A percentile compares a stretch with the other conserved stretches of the same genome.
phyloP scores from a whole-genome alignment of 2,888 invertebrate genomes.

The Nomada ferruginata region DNA sequence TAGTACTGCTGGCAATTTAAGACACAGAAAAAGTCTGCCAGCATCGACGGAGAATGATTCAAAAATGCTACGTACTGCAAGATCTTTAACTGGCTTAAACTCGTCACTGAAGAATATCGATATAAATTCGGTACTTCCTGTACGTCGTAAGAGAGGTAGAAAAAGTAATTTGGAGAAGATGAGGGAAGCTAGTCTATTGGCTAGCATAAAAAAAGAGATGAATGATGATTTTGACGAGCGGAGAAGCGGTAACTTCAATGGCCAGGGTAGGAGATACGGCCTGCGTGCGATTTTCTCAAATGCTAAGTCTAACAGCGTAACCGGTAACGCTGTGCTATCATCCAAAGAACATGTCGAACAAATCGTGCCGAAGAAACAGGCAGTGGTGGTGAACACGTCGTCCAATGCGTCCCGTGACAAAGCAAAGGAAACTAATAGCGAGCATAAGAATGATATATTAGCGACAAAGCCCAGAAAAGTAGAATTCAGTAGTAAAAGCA shows the following conservation, averaged over 20 bases:
- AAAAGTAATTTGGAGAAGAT: constrained; percentile 22
- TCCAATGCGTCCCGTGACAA: not conserved
- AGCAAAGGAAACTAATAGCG: not conserved
- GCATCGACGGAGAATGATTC: not conserved
- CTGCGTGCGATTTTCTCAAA: constrained; percentile 17
- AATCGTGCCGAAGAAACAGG: not conserved
- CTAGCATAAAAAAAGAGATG: not conserved
- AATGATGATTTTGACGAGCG: not conserved
- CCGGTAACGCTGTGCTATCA: not conserved
- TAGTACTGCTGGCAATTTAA: not conserved
- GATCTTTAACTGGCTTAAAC: not conserved
- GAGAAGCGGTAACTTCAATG: not conserved
- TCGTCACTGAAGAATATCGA: not conserved
- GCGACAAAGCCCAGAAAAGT: not conserved
- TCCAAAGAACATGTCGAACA: constrained; percentile 5
- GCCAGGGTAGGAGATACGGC: not conserved
- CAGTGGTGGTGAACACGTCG: not conserved
- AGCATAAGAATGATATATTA: not conserved
- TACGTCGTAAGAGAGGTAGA: constrained; percentile 21
- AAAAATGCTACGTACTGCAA: not conserved
- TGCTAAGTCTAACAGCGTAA: not conserved
- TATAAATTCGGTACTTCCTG: not conserved
- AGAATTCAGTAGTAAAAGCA: not conserved
- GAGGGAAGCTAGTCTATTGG: not conserved
- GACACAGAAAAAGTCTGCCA: not conserved